Evolutionary conservation across 2,888 invertebrate species (phyloP).

Genomic region (Heliconius aoede): DNA sequence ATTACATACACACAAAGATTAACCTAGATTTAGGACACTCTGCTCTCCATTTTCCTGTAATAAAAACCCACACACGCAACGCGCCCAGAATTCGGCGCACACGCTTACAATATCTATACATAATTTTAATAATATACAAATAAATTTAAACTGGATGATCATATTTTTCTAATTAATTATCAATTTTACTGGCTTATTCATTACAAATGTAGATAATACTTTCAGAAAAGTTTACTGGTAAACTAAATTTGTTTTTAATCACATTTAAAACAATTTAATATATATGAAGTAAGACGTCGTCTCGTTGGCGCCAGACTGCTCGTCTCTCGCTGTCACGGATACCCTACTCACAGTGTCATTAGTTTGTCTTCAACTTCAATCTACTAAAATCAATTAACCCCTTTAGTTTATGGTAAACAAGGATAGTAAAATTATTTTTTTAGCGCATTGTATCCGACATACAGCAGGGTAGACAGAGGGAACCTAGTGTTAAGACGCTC

Average conservation of each 20-base stretch:
- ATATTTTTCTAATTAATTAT: neutral
- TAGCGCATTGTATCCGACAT: neutral
- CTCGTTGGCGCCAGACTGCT: constrained; percentile 27
- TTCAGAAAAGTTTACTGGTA: neutral
- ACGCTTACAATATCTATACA: neutral
- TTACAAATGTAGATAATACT: neutral
- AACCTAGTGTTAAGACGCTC: neutral
- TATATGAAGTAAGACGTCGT: neutral
- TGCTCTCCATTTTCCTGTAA: too few species aligned
- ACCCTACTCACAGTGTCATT: constrained; percentile 14
- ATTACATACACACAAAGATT: too few species aligned
- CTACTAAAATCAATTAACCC: constrained; percentile 8
- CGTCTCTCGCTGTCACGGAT: constrained; percentile 25
- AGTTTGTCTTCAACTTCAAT: constrained; percentile 23
- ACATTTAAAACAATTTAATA: constrained; percentile 5
- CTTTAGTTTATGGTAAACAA: neutral
- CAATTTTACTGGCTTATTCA: neutral
- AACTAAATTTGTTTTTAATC: constrained; percentile 1
- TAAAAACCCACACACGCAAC: too few species aligned
- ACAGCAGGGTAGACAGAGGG: neutral
- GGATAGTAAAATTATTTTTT: neutral
- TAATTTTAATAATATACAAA: neutral
- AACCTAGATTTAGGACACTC: too few species aligned
- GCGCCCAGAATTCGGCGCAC: too few species aligned
- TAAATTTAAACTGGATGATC: neutral